Evolutionary conservation across 2,888 invertebrate species (phyloP).

Genomic region (Galerucella nymphaeae): DNA sequence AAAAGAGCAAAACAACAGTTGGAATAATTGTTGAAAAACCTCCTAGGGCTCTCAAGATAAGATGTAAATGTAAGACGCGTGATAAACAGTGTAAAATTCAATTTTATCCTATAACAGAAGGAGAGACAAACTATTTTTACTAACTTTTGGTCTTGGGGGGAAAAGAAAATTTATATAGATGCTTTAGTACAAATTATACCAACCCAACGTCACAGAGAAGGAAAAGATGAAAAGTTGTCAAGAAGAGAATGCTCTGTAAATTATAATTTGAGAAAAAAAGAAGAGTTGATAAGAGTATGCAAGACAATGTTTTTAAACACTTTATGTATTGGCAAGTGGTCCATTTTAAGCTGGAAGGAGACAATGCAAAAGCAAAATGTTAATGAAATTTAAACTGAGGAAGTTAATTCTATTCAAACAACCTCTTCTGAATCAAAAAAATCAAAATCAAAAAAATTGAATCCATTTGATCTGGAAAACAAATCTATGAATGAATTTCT

Average conservation of each 20-base stretch:
- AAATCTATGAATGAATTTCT: slow-evolving; percentile 3
- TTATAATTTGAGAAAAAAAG: slow-evolving; percentile 4
- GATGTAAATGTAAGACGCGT: slow-evolving; percentile 19
- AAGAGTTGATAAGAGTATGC: slow-evolving; percentile 29
- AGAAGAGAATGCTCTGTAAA: background rate
- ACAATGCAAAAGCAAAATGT: slow-evolving; percentile 8
- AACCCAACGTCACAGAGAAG: slow-evolving; percentile 9
- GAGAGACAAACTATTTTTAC: slow-evolving; percentile 10
- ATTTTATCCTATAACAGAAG: slow-evolving; percentile 20
- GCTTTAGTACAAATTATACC: slow-evolving; percentile 18
- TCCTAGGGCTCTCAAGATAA: slow-evolving; percentile 2
- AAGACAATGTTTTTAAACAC: slow-evolving; percentile 34
- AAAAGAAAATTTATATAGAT: slow-evolving; percentile 18
- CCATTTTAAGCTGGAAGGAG: slow-evolving; percentile 14
- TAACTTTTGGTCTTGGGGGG: slow-evolving; percentile 20
- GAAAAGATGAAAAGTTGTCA: slow-evolving; percentile 13
- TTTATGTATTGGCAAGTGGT: slow-evolving; percentile 6
- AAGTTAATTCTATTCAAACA: slow-evolving; percentile 3
- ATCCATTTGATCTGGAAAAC: slow-evolving; percentile 14
- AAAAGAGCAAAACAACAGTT: slow-evolving; percentile 17
- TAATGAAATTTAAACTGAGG: slow-evolving; percentile 1
- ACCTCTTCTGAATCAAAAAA: background rate
- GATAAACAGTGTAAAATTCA: slow-evolving; percentile 4
- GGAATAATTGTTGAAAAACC: slow-evolving; percentile 15
- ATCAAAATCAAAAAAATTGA: background rate